Evolutionary conservation across 2,888 invertebrate genomes (phyloP).

Genomic region (Drosophila emarginata): DNA sequence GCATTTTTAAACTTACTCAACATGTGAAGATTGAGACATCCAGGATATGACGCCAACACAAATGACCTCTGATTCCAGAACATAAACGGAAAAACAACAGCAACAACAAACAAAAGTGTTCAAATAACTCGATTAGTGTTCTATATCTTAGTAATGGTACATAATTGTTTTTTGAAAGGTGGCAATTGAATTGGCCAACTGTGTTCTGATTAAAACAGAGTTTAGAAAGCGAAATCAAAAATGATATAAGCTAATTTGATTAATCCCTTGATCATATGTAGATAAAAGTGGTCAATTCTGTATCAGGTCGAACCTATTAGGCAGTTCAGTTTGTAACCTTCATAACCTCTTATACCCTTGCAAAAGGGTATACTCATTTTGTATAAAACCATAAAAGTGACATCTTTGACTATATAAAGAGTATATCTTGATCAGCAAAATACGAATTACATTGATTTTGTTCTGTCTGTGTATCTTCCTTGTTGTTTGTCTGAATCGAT

Average conservation of each 20-base stretch:
- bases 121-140: slow-evolving; percentile 49
- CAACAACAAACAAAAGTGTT: slow-evolving; percentile 65
- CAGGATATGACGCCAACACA: slow-evolving; percentile 3
- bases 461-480: neutral
- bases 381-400: neutral
- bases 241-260: neutral
- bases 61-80: slow-evolving; percentile 31
- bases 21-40: neutral
- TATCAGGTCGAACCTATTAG: neutral
- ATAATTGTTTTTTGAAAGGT: neutral
- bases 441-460: neutral
- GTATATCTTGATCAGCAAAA: neutral
- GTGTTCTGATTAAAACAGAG: neutral
- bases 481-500: neutral
- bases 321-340: neutral
- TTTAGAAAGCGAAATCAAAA: neutral
- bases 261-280: neutral
- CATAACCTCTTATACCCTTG: neutral
- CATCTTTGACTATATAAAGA: neutral
- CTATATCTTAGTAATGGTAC: neutral
- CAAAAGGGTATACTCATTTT: neutral
- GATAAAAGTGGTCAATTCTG: neutral
- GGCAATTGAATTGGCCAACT: neutral
- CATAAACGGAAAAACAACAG: slow-evolving; percentile 9
- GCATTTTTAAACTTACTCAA: neutral